Conservation (phyloP, 1,140 invertebrate species). For the Drosophila funebris region DNA sequence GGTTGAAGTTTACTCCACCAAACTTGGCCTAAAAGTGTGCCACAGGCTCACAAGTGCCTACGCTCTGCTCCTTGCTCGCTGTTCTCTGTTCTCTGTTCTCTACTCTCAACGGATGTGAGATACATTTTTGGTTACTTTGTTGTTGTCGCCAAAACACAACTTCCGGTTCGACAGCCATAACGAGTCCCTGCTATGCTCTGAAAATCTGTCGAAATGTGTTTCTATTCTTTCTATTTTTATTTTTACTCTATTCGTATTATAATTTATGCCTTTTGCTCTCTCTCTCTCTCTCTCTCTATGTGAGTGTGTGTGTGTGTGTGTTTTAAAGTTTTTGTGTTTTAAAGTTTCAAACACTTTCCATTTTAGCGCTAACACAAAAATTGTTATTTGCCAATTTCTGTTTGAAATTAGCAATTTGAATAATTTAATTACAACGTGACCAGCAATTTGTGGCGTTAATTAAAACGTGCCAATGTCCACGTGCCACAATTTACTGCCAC, state of each 20-base stretch:
- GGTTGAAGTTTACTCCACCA: slow-evolving; percentile 3
- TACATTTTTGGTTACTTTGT: slow-evolving; percentile 38
- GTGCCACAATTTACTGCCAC: slow-evolving; percentile 30
- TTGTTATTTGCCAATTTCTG: slow-evolving; percentile 19
- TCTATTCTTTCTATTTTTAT: no score
- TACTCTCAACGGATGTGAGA: slow-evolving; percentile 48
- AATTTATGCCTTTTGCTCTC: slow-evolving; percentile 60
- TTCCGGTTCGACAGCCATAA: slow-evolving; percentile 35
- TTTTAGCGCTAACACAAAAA: slow-evolving; percentile 40
- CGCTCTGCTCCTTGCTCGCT: not conserved
- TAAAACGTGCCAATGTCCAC: slow-evolving; percentile 76
- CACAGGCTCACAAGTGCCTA: slow-evolving; percentile 19
- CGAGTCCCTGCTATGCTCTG: not conserved
- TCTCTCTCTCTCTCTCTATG: no score
- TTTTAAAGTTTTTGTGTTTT: slow-evolving; percentile 40
- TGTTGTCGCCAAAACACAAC: slow-evolving; percentile 34
- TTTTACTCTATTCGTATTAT: no score
- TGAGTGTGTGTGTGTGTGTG: not conserved
- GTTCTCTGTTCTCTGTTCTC: not conserved
- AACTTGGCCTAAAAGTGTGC: slow-evolving; percentile 61
- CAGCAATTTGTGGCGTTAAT: slow-evolving; percentile 76
- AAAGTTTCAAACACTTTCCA: slow-evolving; percentile 47
- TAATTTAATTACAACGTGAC: slow-evolving; percentile 76
- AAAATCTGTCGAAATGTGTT: slow-evolving; percentile 36
- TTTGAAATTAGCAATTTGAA: slow-evolving; percentile 76